Base-by-base conservation (phyloP, 2,888 invertebrate genomes). In the Polydrusus pterygomalis region DNA sequence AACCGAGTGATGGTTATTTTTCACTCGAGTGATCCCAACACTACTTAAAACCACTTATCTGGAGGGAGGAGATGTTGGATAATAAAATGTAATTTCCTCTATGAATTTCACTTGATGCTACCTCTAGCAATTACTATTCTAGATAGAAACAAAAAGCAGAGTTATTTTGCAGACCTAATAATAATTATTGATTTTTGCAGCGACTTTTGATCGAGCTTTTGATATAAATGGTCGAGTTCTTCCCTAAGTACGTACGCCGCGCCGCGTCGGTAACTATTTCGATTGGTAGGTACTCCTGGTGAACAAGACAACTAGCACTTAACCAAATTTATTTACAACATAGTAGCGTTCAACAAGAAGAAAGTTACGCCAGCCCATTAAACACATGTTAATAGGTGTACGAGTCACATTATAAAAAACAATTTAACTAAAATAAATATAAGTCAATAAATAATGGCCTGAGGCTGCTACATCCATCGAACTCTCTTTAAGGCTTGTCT, bases 321-420 rank as follows among this genome's bases (percentile, higher is more conserved):
- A 9, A 47, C 17, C 17, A 47, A 47, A 17, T 15, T 17, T 17
- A 47, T 47, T 17, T 47, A 47, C n/a, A 47, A 47, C 47, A n/a
- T 11, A 54, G 54, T 54, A 30, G 30, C 20, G 25, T n/a, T n/a
- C 25, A 60, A 43, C 63, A 18, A 51, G 65, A 72, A 65, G 72
- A 72, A 72, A 72, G 72, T 72, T 56, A 54, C 54, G 15, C 64
- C 34, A n/a, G 18, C 30, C 13, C 62, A 51, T 70, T 60, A 65
- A 64, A 64, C 72, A 72, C 30, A 64, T 72, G 72, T 72, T 65
- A 56, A 56, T 56, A n/a, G 49, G 25, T 30, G 11, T 45, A 45
- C 40, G 20, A 71, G 15, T 34, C 34, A 10, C 7, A 25, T 25
- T 43, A 47, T 17, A 47, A 17, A 25, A 47, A 47, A 47, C 47